Conservation (phyloP, 2,113 vertebrate species). For the Spheniscus mendiculus region DNA sequence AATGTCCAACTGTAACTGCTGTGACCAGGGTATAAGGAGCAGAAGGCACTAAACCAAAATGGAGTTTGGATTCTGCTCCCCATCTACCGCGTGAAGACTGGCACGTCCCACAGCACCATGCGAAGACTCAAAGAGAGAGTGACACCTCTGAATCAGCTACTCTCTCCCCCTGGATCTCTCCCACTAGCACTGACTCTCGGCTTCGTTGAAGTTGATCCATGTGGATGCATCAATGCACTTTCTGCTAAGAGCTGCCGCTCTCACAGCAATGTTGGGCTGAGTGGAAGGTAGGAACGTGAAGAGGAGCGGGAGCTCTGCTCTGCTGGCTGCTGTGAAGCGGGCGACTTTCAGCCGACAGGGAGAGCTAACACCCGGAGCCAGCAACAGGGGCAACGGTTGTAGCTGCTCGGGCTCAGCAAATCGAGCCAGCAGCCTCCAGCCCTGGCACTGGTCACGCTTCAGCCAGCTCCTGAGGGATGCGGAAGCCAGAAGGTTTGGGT, state of each 20-base stretch:
- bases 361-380: not conserved
- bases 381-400: fast-evolving
- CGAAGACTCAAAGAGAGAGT: fast-evolving
- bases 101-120: not conserved
- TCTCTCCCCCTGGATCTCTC: not conserved
- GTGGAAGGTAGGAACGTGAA: not conserved
- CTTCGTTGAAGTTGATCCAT: fast-evolving
- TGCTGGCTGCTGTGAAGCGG: not conserved
- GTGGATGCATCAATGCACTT: not conserved
- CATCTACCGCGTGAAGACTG: not conserved
- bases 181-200: not conserved
- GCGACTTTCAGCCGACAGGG: not conserved
- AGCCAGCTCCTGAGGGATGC: not conserved
- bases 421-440: fast-evolving
- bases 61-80: not conserved
- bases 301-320: not conserved
- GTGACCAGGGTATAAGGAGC: not conserved
- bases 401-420: not conserved
- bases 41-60: not conserved
- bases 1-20: not conserved
- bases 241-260: not conserved
- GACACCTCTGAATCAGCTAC: not conserved
- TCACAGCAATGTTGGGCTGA: fast-evolving
- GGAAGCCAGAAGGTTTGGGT: not conserved
- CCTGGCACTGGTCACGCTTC: not conserved